Base-by-base conservation (phyloP, 2,113 vertebrate genomes). In the Pyxicephalus adspersus region DNA sequence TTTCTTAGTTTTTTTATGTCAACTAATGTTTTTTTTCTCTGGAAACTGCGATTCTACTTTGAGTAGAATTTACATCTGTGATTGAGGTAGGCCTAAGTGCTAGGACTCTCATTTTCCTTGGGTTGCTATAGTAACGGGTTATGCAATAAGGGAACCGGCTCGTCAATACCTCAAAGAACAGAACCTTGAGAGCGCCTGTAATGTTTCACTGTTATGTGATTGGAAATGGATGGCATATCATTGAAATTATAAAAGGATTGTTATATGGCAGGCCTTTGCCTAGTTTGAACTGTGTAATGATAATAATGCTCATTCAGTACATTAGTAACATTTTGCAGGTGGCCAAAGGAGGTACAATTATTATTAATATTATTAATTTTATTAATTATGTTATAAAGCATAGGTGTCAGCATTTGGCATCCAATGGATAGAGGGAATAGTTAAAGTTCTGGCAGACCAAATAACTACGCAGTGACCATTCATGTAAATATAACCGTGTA, bases 51-150 rank as follows among this genome's bases (percentile, higher is more conserved):
- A 72, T 80, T 71, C 64, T 64, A 68, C 66, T 57, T 80, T 71
- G 45, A 72, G 57, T 29, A 52, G 63, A 72, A 80, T 80, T 80
- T 80, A 60, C 67, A 80, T 80, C 26, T 54, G 55, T 80, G 67
- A 80, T 80, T 80, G 58, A 80, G 45, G 57, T 63, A 26, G 28
- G 18, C 63, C n/a, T 31, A 50, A 29, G 26, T 57, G 19, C 7
- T 60, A 57, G 26, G 66, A 31, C 29, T 60, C 19, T 18, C 15
- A 18, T 50, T 45, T 72, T 52, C 25, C 5, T 72, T 5, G 52
- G 29, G 78, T 80, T 80, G 34, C 26, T 58, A 80, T 63, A 26
- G 66, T 60, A 72, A 80, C 67, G 31, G 20, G 57, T 80, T 64
- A 71, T 64, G 45, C 66, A 72, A 72, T 29, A 67, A n/a, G 58